phyloP scores from a whole-genome alignment of 2,797 vertebrate genomes.

The Triplophysa bombifrons region DNA sequence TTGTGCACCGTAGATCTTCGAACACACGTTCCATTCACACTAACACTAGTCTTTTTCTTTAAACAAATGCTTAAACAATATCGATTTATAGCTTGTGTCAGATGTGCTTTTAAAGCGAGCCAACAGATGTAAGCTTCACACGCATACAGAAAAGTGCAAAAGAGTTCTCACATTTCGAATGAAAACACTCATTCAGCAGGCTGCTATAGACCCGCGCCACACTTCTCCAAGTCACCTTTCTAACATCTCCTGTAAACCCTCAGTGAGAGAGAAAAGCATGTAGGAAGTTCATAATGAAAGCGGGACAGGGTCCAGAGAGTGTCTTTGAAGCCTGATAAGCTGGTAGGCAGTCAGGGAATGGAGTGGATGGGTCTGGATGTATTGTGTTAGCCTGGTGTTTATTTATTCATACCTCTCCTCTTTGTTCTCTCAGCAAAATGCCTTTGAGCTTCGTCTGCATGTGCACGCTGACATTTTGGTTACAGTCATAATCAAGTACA shows the following conservation, averaged over 20 bases:
- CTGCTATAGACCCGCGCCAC: neutral
- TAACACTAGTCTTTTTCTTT: neutral
- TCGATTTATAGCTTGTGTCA: neutral
- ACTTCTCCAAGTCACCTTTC: neutral
- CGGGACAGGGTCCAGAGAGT: conserved; percentile 29
- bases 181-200: neutral
- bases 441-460: conserved; percentile 42
- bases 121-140: neutral
- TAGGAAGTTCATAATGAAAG: conserved; percentile 35
- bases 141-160: neutral
- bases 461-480: conserved; percentile 36
- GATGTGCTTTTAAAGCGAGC: neutral
- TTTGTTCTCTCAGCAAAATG: conserved; percentile 44
- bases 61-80: neutral
- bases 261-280: neutral
- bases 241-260: conserved; percentile 15
- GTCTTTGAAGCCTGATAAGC: conserved; percentile 33
- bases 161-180: neutral
- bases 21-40: neutral
- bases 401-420: conserved; percentile 47
- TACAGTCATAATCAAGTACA: conserved; percentile 43
- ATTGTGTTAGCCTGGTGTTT: conserved; percentile 52
- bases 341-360: conserved; percentile 25
- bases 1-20: too few relatives aligned
- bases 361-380: conserved; percentile 39